phyloP scores from a whole-genome alignment of 2,888 invertebrate species.

The Cheiracanthium punctorium region DNA sequence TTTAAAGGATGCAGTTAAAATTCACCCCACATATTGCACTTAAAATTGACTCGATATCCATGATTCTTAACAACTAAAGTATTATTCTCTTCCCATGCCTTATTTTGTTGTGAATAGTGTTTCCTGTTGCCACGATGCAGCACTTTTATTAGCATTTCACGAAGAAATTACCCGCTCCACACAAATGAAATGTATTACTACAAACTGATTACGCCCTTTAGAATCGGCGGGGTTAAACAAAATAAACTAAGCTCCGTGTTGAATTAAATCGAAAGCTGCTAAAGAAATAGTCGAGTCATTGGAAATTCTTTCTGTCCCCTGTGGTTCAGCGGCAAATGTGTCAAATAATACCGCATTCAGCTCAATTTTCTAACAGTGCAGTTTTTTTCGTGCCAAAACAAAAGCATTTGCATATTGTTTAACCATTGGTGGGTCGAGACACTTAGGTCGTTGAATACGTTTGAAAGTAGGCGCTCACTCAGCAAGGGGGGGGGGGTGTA shows the following conservation, averaged over 20 bases:
- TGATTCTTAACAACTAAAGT: no score
- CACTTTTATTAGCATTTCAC: not conserved
- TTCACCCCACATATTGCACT: no score
- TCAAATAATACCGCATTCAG: not conserved
- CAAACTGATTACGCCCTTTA: not conserved
- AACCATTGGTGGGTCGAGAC: not conserved
- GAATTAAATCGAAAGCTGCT: not conserved
- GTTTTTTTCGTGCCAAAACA: not conserved
- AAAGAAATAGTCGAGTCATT: not conserved
- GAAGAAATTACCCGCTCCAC: not conserved
- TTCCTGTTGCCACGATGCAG: not conserved
- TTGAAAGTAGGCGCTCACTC: not conserved
- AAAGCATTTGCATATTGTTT: constrained; percentile 9
- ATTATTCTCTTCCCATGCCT: no score
- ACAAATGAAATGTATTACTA: not conserved
- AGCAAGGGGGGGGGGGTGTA: not conserved
- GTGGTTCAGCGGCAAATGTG: not conserved
- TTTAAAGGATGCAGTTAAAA: no score
- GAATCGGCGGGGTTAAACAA: not conserved
- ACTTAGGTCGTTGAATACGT: not conserved
- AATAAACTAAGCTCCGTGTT: not conserved
- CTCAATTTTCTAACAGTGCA: constrained; percentile 1
- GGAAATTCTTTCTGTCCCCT: not conserved
- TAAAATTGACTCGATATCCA: no score
- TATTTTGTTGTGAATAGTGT: no score